Evolutionary conservation across 2,888 invertebrate genomes (phyloP).

Genomic region (Lissocephala sabroskyi): DNA sequence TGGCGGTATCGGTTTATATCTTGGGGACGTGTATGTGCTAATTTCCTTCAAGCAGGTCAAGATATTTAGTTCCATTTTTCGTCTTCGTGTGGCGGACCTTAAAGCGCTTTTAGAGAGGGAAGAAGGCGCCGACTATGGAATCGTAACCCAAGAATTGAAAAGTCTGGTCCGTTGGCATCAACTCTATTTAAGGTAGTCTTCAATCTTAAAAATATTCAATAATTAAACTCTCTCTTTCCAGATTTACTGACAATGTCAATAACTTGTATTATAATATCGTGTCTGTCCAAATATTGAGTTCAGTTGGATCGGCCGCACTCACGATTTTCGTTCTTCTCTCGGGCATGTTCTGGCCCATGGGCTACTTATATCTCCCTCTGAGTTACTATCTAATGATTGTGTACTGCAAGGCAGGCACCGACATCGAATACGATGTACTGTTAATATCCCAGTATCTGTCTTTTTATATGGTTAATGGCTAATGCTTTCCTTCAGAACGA

Average conservation of each 20-base stretch:
- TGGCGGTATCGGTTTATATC: slow-evolving; percentile 29
- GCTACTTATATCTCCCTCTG: slow-evolving; percentile 13
- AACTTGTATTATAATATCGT: not conserved
- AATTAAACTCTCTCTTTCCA: not conserved
- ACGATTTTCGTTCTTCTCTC: slow-evolving; percentile 19
- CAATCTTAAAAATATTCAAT: not conserved
- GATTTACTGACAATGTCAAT: slow-evolving; percentile 1
- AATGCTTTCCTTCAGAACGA: no score
- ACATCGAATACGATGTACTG: slow-evolving; percentile 18
- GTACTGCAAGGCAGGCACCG: slow-evolving; percentile 26
- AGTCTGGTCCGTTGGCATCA: slow-evolving; percentile 32
- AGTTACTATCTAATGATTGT: slow-evolving; percentile 16
- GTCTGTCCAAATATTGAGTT: slow-evolving; percentile 19
- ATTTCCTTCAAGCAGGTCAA: slow-evolving; percentile 19
- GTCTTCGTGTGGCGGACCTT: slow-evolving; percentile 20
- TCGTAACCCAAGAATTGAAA: slow-evolving; percentile 3
- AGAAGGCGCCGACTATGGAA: not conserved
- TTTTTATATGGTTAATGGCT: no score
- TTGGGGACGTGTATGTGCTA: slow-evolving; percentile 25
- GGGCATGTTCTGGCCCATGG: slow-evolving; percentile 22
- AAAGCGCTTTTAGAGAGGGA: slow-evolving; percentile 5
- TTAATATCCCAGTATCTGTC: no score
- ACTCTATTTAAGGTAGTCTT: slow-evolving; percentile 17
- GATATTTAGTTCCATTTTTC: slow-evolving; percentile 23
- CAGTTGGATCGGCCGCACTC: slow-evolving; percentile 3